A percentile compares a stretch with the other conserved stretches of the same genome.
Evolutionary conservation across 2,797 vertebrate species (phyloP).

Genomic region (Chelon labrosus): DNA sequence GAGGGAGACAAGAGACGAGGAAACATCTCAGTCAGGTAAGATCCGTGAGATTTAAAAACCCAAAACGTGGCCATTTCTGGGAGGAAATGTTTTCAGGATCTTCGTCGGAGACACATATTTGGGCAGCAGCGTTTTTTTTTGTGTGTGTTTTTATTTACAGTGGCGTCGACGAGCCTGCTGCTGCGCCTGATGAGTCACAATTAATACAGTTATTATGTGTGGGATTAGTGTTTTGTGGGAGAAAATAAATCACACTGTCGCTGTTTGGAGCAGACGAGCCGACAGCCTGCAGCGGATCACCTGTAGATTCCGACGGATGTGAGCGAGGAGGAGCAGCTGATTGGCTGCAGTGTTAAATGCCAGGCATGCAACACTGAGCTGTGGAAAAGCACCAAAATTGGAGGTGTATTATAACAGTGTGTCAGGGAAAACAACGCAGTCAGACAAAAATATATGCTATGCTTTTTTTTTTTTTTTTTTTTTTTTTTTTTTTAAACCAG

Average conservation of each 20-base stretch:
- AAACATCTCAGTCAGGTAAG: slow-evolving; percentile 40
- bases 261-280: neutral
- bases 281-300: slow-evolving; percentile 26
- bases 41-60: neutral
- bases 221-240: neutral
- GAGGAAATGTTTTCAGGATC: no score
- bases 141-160: neutral
- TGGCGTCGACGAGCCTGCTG: slow-evolving; percentile 26
- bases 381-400: neutral
- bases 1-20: slow-evolving; percentile 11
- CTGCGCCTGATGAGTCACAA: slow-evolving; percentile 14
- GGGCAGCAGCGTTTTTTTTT: neutral
- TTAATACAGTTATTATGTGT: neutral
- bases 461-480: no score
- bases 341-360: neutral
- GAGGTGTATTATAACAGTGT: neutral
- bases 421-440: no score
- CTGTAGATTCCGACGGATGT: slow-evolving; percentile 17
- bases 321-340: neutral
- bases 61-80: no score
- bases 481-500: no score
- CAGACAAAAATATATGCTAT: no score
- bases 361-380: neutral
- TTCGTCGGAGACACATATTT: neutral
- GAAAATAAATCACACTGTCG: neutral